Conservation (phyloP, 2,888 invertebrate species). For the Temnothorax unifasciatus region DNA sequence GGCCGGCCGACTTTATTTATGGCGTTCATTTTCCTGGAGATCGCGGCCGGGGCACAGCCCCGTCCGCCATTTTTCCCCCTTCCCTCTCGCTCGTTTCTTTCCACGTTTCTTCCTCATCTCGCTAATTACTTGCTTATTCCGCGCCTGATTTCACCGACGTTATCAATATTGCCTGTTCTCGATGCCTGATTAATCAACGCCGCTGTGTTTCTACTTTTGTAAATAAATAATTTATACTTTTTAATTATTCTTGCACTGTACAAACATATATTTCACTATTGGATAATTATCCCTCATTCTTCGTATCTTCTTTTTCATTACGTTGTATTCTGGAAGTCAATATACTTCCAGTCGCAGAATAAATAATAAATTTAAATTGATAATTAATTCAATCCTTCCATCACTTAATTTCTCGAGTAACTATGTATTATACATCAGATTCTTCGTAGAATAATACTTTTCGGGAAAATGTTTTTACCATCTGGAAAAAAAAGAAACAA, state of each 20-base stretch:
- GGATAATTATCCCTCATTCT: background rate
- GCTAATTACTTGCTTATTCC: constrained; percentile 39
- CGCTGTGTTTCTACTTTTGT: background rate
- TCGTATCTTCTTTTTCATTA: background rate
- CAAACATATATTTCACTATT: background rate
- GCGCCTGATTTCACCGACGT: background rate
- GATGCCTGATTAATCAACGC: background rate
- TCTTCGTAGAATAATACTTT: background rate
- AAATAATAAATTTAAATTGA: background rate
- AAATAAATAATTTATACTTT: background rate
- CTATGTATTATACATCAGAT: background rate
- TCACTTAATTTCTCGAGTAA: background rate
- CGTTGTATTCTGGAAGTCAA: background rate
- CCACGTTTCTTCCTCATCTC: constrained; percentile 29
- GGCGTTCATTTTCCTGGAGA: constrained; percentile 81
- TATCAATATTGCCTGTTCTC: background rate
- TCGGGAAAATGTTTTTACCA: background rate
- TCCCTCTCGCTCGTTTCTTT: constrained; percentile 31
- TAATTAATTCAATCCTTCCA: background rate
- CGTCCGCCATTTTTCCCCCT: constrained; percentile 29
- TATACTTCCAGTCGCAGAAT: background rate
- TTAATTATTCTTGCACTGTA: background rate
- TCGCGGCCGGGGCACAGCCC: constrained; percentile 64
- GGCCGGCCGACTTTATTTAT: constrained; percentile 83
- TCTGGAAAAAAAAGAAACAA: background rate